phyloP scores from a whole-genome alignment of 2,888 invertebrate species.

The Thelaira solivaga region DNA sequence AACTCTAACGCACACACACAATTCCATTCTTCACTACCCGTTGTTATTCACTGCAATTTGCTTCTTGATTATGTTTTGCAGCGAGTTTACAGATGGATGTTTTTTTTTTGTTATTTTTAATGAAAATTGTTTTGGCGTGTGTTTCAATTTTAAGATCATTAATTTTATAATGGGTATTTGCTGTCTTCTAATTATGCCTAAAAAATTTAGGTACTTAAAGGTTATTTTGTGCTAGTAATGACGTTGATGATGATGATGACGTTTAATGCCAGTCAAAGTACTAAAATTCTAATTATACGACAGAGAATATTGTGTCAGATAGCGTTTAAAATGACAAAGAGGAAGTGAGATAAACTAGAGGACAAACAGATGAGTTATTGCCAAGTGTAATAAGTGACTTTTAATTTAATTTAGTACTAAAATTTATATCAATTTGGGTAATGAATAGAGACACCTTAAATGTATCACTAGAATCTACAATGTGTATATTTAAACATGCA shows the following conservation, averaged over 20 bases:
- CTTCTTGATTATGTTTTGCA: neutral
- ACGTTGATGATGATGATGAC: constrained; percentile 11
- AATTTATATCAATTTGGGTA: constrained; percentile 24
- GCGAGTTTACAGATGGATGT: constrained; percentile 29
- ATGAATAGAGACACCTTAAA: too few relatives aligned
- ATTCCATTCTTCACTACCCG: neutral
- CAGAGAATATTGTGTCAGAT: too few relatives aligned
- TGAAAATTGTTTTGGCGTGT: constrained; percentile 6
- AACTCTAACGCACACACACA: neutral
- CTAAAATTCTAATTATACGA: neutral
- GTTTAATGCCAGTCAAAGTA: too few relatives aligned
- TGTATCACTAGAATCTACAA: too few relatives aligned
- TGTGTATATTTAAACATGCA: too few relatives aligned
- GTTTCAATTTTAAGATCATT: constrained; percentile 42
- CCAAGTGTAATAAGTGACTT: constrained; percentile 4
- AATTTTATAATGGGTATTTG: constrained; percentile 33
- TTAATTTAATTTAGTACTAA: constrained; percentile 32
- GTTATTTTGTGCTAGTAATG: neutral
- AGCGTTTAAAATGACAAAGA: neutral
- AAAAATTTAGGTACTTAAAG: neutral
- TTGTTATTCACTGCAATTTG: constrained; percentile 1
- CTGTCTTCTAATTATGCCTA: neutral
- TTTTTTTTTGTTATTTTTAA: constrained; percentile 7
- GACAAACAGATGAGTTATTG: neutral
- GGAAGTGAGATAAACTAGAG: neutral